Base-by-base conservation (phyloP, 2,888 invertebrate species). In the Brachylomia viminalis region DNA sequence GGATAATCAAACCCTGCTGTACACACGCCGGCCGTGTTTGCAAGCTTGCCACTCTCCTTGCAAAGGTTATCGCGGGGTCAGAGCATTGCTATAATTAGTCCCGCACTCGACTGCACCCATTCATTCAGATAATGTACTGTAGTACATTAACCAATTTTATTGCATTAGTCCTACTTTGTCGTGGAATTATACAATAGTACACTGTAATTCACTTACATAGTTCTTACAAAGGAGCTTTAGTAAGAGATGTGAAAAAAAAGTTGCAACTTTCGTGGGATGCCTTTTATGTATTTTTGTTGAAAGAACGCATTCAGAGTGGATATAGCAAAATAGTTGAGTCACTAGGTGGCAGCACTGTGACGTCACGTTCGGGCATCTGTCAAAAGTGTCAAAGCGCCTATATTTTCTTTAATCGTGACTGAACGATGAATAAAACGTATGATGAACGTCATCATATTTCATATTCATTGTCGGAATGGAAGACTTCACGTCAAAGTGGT, bases 81-180 rank as follows among this genome's bases (percentile, higher is more conserved):
- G 65, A 87, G 87, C 88, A 86, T 86, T 86, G 91, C 93, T 94
- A 94, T 93, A 92, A 93, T 94, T 94, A 93, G 92, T 86, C 56
- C 77, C 71, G 88, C 90, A 86, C 87, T 86, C 91, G 86, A 89
- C 88, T 90, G 91, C 87, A 91, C 87, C 86, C 87, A 85, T 92
- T 93, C 92, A 93, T 90, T 87, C 83, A 80, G 86, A 88, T 89
- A 88, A 79, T 85, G 83, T 69, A 61, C 52, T 38, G 5, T 33
- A 33, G 33, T 74, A 83, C 75, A 87, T 20, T 20, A n/a, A n/a
- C n/a, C n/a, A n/a, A n/a, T n/a, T n/a, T n/a, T n/a, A n/a, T n/a
- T n/a, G n/a, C n/a, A n/a, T n/a, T n/a, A n/a, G n/a, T n/a, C n/a
- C n/a, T n/a, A n/a, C n/a, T n/a, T n/a, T n/a, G n/a, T n/a, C n/a